Base-by-base conservation (phyloP, 2,888 invertebrate genomes). In the Drosophila histrio region DNA sequence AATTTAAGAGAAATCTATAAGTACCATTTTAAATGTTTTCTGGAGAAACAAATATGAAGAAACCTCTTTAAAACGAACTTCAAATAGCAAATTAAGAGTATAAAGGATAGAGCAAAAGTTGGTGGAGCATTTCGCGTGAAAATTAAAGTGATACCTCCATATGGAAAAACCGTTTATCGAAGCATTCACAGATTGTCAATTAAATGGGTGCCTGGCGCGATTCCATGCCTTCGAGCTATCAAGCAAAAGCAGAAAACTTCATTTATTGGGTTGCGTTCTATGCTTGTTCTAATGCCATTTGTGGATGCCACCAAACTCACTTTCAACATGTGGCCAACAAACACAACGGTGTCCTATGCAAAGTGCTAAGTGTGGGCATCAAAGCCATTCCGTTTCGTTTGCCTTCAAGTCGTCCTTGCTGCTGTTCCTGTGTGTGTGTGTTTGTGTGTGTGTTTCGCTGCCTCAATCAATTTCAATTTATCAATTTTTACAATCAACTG, bases 401-500 rank as follows among this genome's bases (percentile, higher is more conserved):
- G 52, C 54, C 53, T 56, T 70, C 58, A 34, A 63, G 53, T 44
- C 43, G 43, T 49, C 19, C 17, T 44, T 32, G 15, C 44, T 15
- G 2, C 13, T 39, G 41, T 15, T 22, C 11, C 38, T 43, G 6
- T 38, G 19, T 34, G 38, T 65, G 24, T 47, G 5, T 46, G 32
- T 46, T 34, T 53, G 28, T 47, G 56, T 53, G 32, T 46, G 49
- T 52, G 21, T 57, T 24, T 39, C 57, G 61, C 67, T 79, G 83
- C 79, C 77, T 85, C 86, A 84, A 87, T 84, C 84, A 84, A 84
- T 84, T 84, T 84, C 84, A 84, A 84, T 84, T 84, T 84, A 84
- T 84, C 84, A 84, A 84, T 87, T 84, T 85, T 85, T 87, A 87
- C 84, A 84, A 84, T 84, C 84, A 84, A 82, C 84, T 84, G 84